A percentile compares a stretch with the other conserved stretches of the same genome.
phyloP scores from a whole-genome alignment of 2,797 vertebrate genomes.

The Pangasius sanitwongsei region DNA sequence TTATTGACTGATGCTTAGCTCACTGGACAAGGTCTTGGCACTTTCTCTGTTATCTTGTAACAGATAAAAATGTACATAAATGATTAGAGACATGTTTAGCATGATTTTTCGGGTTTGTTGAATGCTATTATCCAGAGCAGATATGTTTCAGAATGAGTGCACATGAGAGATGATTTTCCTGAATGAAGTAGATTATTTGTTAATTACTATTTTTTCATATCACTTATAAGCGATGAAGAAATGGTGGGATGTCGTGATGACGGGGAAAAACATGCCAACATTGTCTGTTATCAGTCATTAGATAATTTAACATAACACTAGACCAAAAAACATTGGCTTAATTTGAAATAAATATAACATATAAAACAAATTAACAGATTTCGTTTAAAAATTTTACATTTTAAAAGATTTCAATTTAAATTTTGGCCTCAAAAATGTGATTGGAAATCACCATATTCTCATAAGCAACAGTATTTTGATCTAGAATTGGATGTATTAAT shows the following conservation, averaged over 20 bases:
- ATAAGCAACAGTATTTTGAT: background rate
- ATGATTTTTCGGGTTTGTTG: conserved; percentile 29
- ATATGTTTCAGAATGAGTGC: conserved; percentile 33
- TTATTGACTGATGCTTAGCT: background rate
- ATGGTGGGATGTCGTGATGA: background rate
- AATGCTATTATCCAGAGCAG: conserved; percentile 34
- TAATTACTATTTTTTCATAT: background rate
- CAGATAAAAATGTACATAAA: conserved; percentile 4
- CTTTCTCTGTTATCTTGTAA: background rate
- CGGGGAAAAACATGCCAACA: background rate
- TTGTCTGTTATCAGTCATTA: background rate
- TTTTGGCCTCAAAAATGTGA: background rate
- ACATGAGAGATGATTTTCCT: conserved; percentile 11
- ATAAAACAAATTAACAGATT: background rate
- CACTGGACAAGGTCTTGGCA: conserved; percentile 10
- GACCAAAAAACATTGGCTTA: background rate
- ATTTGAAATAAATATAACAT: background rate
- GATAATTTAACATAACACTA: background rate
- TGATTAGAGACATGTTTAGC: conserved; percentile 50
- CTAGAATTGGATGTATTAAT: background rate
- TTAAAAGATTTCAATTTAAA: background rate
- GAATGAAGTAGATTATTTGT: conserved; percentile 2
- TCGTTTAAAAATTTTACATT: background rate
- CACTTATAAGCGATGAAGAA: conserved; percentile 32
- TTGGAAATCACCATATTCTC: background rate